Base-by-base conservation (phyloP, 2,888 invertebrate genomes). In the Macaria notata region DNA sequence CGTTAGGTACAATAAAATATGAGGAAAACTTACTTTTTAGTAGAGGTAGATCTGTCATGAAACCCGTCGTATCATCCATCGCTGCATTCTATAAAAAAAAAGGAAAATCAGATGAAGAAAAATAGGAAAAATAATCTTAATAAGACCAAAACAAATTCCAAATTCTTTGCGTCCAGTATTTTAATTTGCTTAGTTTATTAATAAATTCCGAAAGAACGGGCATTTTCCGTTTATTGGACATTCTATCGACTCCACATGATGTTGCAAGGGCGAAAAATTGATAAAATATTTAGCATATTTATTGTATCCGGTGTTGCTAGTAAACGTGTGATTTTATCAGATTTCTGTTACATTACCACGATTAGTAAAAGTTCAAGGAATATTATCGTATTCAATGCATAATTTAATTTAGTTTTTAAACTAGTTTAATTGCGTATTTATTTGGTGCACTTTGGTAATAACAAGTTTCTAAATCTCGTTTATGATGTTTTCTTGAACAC, bases 1-100 rank as follows among this genome's bases (percentile, higher is more conserved):
- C 19, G 19, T 19, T 19, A 19, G 19, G 19, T 19, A 19, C 19
- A 19, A 19, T 19, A 19, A 19, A 19, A 19, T 19, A 19, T 1
- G 19, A 1, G 19, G 1, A 36, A 36, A 36, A 94, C 96, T 95
- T 91, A 97, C 97, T 97, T 95, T 97, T 97, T 76, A 97, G 93
- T 76, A 97, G 93, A 71, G 97, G 97, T 83, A 97, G 93, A 83
- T 97, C 97, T 72, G 96, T 96, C 94, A 97, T 97, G 88, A 97
- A 97, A 50, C 96, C 96, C 68, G 94, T 94, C 70, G 96, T 96
- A 79, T 97, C 97, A 81, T 97, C 97, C 87, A 97, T 94, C 70
- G 95, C 95, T 69, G 95, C 94, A 83, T 95, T 95, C 95, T 96
- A 93, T 53, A 92, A 93, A 5, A 71, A 70, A 74, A 69, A 68